Conservation (phyloP, 2,113 vertebrate genomes). For the Aptenodytes forsteri region DNA sequence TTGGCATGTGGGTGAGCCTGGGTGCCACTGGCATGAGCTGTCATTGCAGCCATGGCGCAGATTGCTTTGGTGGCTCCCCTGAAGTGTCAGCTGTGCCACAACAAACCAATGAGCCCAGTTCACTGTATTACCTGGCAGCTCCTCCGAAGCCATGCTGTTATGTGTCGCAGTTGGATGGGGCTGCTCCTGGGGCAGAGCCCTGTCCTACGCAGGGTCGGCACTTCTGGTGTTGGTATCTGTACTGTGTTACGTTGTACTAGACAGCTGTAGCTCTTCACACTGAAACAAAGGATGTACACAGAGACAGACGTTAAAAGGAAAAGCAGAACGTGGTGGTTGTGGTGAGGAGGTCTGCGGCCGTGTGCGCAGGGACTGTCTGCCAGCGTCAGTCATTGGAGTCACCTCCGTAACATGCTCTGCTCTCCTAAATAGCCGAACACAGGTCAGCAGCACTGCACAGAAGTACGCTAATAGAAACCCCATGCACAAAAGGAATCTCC, state of each 20-base stretch:
- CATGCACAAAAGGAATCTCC: background rate
- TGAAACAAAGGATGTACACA: fast-evolving
- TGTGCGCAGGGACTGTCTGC: too few relatives aligned
- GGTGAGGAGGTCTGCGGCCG: background rate
- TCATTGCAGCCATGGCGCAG: background rate
- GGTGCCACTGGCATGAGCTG: background rate
- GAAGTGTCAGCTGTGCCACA: background rate
- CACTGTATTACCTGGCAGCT: background rate
- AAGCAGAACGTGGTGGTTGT: background rate
- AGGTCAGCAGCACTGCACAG: background rate
- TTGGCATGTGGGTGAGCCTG: background rate
- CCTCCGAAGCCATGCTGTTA: background rate
- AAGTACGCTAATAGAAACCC: fast-evolving
- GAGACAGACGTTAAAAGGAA: background rate
- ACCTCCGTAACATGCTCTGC: background rate
- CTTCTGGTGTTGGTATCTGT: background rate
- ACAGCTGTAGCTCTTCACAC: background rate
- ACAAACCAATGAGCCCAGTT: background rate
- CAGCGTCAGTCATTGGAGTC: background rate
- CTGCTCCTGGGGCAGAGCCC: background rate
- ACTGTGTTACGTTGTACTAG: background rate
- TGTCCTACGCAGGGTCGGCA: fast-evolving
- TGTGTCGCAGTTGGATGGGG: fast-evolving
- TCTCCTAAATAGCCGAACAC: background rate
- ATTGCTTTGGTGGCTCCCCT: background rate